phyloP scores from a whole-genome alignment of 1,140 invertebrate species.

The Atta colombica region DNA sequence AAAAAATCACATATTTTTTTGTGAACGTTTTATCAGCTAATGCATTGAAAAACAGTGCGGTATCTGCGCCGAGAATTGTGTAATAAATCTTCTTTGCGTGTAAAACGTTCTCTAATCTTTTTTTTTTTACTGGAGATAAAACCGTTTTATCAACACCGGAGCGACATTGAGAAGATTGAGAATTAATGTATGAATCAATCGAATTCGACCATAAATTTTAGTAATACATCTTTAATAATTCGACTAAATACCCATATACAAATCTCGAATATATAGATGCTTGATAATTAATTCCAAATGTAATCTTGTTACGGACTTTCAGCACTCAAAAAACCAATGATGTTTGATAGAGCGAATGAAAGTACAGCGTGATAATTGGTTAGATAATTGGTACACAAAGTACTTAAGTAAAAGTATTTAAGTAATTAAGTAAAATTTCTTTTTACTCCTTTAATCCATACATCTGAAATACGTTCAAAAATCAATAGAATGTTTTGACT shows the following conservation, averaged over 20 bases:
- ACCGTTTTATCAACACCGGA: neutral
- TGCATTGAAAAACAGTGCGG: conserved; percentile 5
- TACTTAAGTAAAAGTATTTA: no score
- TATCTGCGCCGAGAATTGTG: neutral
- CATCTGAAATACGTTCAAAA: no score
- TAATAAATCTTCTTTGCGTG: conserved; percentile 44
- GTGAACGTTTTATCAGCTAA: conserved; percentile 12
- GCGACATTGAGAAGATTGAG: neutral
- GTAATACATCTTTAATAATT: neutral
- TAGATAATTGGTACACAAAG: no score
- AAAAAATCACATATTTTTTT: conserved; percentile 8
- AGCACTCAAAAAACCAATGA: no score
- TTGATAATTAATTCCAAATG: no score
- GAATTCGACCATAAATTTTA: neutral
- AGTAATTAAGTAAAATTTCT: no score
- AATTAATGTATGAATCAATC: conserved; percentile 29
- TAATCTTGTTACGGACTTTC: no score
- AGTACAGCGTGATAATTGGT: no score
- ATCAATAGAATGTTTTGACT: no score
- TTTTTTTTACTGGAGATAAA: neutral
- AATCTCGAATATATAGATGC: neutral
- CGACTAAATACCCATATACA: neutral
- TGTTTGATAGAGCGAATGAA: no score
- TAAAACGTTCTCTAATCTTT: neutral
- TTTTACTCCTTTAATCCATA: no score